Percentiles rank a stretch among this genome's conserved stretches.
phyloP scores from a whole-genome alignment of 2,888 invertebrate species.

The Tetragnatha montana region DNA sequence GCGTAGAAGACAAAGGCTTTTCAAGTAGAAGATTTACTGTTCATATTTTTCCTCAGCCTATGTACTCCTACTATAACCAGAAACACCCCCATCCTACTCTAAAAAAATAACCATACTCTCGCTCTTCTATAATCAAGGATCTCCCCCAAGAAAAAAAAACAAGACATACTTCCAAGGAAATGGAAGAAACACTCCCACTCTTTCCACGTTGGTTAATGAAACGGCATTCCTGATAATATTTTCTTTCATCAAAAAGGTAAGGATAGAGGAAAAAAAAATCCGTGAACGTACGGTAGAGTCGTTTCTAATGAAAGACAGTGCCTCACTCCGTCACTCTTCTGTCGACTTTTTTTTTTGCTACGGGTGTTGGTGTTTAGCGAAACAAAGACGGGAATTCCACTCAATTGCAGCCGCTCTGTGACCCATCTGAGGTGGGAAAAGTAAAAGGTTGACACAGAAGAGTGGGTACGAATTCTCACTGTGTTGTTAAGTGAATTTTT shows the following conservation, averaged over 20 bases:
- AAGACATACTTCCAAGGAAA: too few relatives aligned
- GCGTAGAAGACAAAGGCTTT: too few relatives aligned
- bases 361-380: background rate
- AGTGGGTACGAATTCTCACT: too few relatives aligned
- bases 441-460: too few relatives aligned
- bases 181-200: background rate
- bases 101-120: too few relatives aligned
- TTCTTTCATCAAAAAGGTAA: background rate
- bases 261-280: background rate
- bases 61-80: too few relatives aligned
- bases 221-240: background rate
- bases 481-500: too few relatives aligned
- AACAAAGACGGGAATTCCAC: conserved; percentile 27
- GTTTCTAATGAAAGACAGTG: background rate
- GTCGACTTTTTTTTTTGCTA: background rate
- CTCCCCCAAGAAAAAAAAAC: too few relatives aligned
- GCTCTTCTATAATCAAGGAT: too few relatives aligned
- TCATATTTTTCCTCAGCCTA: too few relatives aligned
- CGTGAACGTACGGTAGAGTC: background rate
- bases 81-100: too few relatives aligned
- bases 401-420: conserved; percentile 19
- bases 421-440: background rate
- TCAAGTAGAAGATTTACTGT: too few relatives aligned
- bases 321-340: background rate
- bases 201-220: background rate